Base-by-base conservation (phyloP, 2,797 vertebrate genomes). In the Neosilurus hyrtlii region DNA sequence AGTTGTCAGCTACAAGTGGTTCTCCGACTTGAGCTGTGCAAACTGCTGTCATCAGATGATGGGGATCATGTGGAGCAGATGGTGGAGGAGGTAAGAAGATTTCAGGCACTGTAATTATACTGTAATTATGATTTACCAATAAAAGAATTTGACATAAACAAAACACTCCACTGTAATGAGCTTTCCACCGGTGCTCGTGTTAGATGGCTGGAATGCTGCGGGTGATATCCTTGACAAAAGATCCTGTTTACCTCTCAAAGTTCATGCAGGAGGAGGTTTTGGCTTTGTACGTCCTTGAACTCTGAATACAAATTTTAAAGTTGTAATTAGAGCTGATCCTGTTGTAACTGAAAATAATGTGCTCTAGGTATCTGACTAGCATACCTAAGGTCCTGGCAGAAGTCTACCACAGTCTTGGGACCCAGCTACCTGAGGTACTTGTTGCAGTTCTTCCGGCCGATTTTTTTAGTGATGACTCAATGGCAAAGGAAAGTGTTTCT, bases 401-500 rank as follows among this genome's bases (percentile, higher is more conserved):
- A 15, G 90, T 99, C 78, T 99, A 99, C 83, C 92, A 96, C 61
- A 94, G 94, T 86, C 93, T 99, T 0, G 98, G 98, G 35, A 96
- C 94, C 4, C 94, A 94, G 91, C 93, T 98, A 79, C 98, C 98
- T 0, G 92, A 93, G 0, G 95, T 93, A 49, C 90, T 99, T 86
- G 89, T 94, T 52, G 92, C 92, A 3, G 90, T 95, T 81, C 94
- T 99, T 84, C 98, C 98, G 30, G 76, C 94, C 24, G 96, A 97
- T 86, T 97, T 98, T 91, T 96, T 98, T 90, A 97, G 97, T 18
- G 98, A 99, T 52, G 97, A 99, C 43, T 98, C 97, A 0, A 9
- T 96, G 73, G 88, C 93, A 66, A 94, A 94, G 84, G 95, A 96
- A 83, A 95, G 94, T 65, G 88, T 92, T 82, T 96, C 95, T 43